Conservation (phyloP, 2,797 vertebrate genomes). For the Threskiornis aethiopicus region DNA sequence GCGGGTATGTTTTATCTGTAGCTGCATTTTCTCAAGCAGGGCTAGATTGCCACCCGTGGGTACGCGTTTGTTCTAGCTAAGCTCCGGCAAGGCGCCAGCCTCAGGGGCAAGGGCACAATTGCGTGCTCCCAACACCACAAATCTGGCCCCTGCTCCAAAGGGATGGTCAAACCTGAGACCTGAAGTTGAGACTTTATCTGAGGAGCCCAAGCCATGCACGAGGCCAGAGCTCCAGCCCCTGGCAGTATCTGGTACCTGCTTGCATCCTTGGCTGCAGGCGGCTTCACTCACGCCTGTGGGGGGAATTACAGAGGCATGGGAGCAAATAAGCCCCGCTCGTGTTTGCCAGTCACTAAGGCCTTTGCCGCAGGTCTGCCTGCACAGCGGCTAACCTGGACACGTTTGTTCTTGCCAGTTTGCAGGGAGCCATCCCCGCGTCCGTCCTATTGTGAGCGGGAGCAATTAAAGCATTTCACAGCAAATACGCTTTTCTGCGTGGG, state of each 20-base stretch:
- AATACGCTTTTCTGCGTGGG: background rate
- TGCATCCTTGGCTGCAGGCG: background rate
- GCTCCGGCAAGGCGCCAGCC: background rate
- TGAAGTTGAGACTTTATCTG: background rate
- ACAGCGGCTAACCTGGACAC: background rate
- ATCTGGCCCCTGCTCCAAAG: background rate
- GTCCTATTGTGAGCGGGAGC: background rate
- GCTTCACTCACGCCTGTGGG: background rate
- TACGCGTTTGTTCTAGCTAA: background rate
- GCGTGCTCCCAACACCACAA: background rate
- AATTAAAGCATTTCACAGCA: background rate
- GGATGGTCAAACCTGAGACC: background rate
- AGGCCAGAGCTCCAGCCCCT: slow-evolving; percentile 53
- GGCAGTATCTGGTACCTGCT: slow-evolving; percentile 42
- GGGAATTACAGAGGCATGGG: background rate
- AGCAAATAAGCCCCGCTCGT: background rate
- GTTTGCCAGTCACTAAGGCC: background rate
- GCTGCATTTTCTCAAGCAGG: background rate
- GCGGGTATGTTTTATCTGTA: background rate
- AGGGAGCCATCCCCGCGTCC: background rate
- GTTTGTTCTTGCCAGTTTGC: background rate
- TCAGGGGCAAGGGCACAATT: background rate
- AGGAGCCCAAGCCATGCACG: background rate
- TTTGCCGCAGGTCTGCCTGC: background rate
- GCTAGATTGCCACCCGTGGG: background rate